A percentile compares a stretch with the other conserved stretches of the same genome.
These are phyloP conservation scores for Lytechinus pictus DNA, from an alignment of 35 echinoderm and acorn worm species.

Conservation along the genomic window DNA sequence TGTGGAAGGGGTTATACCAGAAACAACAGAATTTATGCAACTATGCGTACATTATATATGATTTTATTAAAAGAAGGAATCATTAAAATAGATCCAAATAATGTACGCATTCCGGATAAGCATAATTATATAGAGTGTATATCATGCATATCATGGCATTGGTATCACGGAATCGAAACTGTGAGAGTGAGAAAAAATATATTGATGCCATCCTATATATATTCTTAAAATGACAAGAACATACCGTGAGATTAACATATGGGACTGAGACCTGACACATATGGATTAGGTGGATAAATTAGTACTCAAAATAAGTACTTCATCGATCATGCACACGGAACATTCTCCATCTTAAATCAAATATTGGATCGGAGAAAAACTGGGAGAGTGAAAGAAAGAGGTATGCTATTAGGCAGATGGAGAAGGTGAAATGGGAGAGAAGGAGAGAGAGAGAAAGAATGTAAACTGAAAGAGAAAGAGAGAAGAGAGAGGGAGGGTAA, in stretches of 20 bases:
- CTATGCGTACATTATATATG: too few relatives aligned
- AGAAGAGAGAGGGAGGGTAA: not conserved
- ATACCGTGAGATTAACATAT: not conserved
- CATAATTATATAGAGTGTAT: too few relatives aligned
- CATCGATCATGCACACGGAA: not conserved
- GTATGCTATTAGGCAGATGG: not conserved
- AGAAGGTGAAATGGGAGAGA: not conserved
- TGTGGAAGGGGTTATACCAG: too few relatives aligned
- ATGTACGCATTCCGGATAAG: too few relatives aligned
- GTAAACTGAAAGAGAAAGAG: not conserved
- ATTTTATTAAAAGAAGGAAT: too few relatives aligned
- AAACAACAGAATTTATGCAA: too few relatives aligned
- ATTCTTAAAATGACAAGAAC: not conserved
- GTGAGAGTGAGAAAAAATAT: not conserved
- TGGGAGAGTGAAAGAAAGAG: not conserved
- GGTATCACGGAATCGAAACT: too few relatives aligned
- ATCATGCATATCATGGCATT: too few relatives aligned
- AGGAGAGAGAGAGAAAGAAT: not conserved
- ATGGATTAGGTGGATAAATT: not conserved
- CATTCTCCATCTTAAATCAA: not conserved
- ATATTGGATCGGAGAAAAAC: not conserved
- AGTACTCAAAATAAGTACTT: not conserved
- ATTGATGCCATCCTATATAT: not conserved
- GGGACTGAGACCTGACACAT: not conserved
- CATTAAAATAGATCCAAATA: too few relatives aligned